phyloP scores from a whole-genome alignment of 2,888 invertebrate genomes.

The Artemia sinica region DNA sequence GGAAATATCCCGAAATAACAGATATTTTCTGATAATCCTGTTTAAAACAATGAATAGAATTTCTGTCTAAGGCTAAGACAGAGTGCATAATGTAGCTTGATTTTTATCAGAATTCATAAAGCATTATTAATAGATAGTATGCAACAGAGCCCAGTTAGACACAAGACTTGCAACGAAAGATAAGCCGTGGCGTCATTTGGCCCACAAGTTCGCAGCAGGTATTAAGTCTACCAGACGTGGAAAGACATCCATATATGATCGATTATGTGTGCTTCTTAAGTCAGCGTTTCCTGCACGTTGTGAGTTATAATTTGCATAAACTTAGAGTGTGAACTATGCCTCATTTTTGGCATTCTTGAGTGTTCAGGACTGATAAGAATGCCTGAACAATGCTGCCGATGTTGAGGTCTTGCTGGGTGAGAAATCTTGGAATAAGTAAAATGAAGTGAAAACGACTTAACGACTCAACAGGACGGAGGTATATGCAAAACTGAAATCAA shows the following conservation, averaged over 20 bases:
- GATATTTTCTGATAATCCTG: too few relatives aligned
- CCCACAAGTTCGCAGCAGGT: conserved; percentile 2
- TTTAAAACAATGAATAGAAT: too few relatives aligned
- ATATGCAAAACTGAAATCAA: too few relatives aligned
- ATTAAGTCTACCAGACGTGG: not conserved
- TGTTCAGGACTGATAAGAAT: not conserved
- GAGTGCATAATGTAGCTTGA: too few relatives aligned
- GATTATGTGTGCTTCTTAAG: conserved; percentile 10
- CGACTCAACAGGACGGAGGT: not conserved
- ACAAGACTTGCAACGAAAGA: not conserved
- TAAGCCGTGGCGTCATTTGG: conserved; percentile 5
- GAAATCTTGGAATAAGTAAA: not conserved
- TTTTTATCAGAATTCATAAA: too few relatives aligned
- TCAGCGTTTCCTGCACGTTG: conserved; percentile 10
- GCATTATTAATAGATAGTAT: too few relatives aligned
- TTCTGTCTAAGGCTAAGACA: too few relatives aligned
- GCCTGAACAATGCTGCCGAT: conserved; percentile 13
- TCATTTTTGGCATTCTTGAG: conserved; percentile 8
- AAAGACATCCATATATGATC: conserved; percentile 11
- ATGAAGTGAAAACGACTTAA: conserved; percentile 7
- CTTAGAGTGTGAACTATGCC: conserved; percentile 11
- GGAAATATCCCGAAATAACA: too few relatives aligned
- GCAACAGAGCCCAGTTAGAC: too few relatives aligned
- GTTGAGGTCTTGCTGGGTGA: conserved; percentile 6
- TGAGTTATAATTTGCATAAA: conserved; percentile 3